Conservation (phyloP, 2,113 vertebrate species). For the Rhabdomys dilectus region DNA sequence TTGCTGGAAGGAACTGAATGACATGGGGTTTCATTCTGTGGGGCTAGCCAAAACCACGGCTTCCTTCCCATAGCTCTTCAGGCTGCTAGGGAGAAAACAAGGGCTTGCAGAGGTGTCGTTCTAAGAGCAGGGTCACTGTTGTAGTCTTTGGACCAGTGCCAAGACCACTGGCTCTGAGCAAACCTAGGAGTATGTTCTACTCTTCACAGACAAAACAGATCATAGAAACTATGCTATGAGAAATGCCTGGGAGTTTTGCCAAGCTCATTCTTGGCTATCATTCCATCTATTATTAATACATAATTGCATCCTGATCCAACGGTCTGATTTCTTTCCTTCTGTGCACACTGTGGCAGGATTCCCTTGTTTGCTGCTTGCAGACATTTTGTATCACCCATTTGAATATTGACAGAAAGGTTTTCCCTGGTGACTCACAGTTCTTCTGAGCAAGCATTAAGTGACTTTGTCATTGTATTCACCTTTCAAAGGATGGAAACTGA, state of each 20-base stretch:
- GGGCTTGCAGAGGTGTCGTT: neutral
- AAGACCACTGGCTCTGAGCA: neutral
- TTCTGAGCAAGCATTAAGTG: neutral
- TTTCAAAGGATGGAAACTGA: neutral
- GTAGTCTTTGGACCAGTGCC: neutral
- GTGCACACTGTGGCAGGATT: neutral
- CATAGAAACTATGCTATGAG: constrained; percentile 38
- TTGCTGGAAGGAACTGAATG: neutral
- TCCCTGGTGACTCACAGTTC: neutral
- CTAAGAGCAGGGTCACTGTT: neutral
- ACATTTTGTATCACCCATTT: neutral
- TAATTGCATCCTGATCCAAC: constrained; percentile 35
- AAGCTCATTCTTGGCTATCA: constrained; percentile 51
- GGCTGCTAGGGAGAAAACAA: neutral
- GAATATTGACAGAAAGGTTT: constrained; percentile 15
- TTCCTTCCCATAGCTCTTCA: neutral
- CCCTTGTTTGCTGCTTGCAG: neutral
- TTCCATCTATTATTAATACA: constrained; percentile 65
- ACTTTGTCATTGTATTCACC: neutral
- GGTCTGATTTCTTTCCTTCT: constrained; percentile 25
- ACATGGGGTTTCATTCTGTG: neutral
- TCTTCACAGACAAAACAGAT: constrained; percentile 47
- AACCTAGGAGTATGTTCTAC: neutral
- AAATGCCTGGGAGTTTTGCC: constrained; percentile 62
- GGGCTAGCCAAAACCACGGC: neutral